Evolutionary conservation across 2,797 vertebrate species (phyloP), one percentile per base, ranked within the genome.

Genomic region (Cichlasoma orientale): DNA sequence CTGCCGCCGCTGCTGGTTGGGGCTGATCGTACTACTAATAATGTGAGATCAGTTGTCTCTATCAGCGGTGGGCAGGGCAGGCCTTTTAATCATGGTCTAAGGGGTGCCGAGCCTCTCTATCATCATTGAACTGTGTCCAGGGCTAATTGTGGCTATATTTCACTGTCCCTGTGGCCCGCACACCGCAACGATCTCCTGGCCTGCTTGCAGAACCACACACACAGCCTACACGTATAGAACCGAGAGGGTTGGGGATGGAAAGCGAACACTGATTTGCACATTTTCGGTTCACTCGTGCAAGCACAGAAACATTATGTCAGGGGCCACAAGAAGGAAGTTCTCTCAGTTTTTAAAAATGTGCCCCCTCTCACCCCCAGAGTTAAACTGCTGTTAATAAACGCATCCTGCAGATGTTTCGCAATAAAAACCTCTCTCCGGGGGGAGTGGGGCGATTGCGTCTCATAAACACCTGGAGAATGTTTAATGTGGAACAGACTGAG

Each of bases 121-220:
- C 97, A 97, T 97, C 97, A 97, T 97, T 97, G 97, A 97, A 97
- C 97, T 97, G 96, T 97, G 97, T 97, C 97, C 94, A 87, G 95
- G 96, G 96, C 97, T 98, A 98, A 98, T 98, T 98, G 97, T 97
- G 94, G 96, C 97, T 95, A 98, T 98, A 97, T 97, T 97, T 98
- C 97, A 98, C 96, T 98, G 97, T 98, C 97, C 96, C 90, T 82
- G 92, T 95, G 95, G 94, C 87, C 93, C 90, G 91, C 86, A 74
- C 91, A 82, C 87, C 72, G 92, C 92, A 95, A 95, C 93, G 94
- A 95, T 95, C 94, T 87, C 78, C 88, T 86, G 93, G 90, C 86
- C 92, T 88, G 92, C 91, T 33, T 90, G 82, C 79, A 90, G 66
- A 86, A 74, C 52, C 69, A 16, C 84, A 80, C 79, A 63, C 68